Base-by-base conservation (phyloP, 2,888 invertebrate genomes). In the Brachyptera risi region DNA sequence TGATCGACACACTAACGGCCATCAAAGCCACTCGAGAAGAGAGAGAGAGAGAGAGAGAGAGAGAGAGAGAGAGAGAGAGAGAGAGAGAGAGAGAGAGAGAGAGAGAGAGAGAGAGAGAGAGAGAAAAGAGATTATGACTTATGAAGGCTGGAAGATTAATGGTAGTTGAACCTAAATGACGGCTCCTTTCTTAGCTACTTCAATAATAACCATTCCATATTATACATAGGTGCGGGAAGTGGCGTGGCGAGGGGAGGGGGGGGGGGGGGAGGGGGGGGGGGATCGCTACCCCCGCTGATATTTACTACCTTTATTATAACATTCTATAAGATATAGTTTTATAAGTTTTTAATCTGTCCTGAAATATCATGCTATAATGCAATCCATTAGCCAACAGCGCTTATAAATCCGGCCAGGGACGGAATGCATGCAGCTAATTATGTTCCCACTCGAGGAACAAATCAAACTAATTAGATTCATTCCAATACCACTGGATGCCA, bases 1-100 rank as follows among this genome's bases (percentile, higher is more conserved):
- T 47, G 24, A 47, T 47, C 24, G 47, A 47, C 21, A 24, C 24
- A 24, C 21, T 24, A 47, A 47, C 9, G 47, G 24, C 24, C 24
- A 21, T 47, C 1, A 47, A 47, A 47, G 11, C 24, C 19, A 47
- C 9, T 47, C 24, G 47, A 47, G 47, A 24, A 40, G 47, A 58
- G 40, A 54, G 35, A n/a, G 60, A 60, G 54, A 51, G 58, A 42
- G 63, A 49, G 60, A 51, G 59, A 58, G 64, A 60, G 63, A 65
- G 60, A 63, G 57, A 62, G 56, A n/a, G 58, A 62, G n/a, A 19
- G 51, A 15, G 21, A 3, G 51, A 59, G 59, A 56, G 19, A 11
- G 31, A 23, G 42, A 58, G 37, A 56, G 37, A 65, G 62, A 63
- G 63, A 62, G 54, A 64, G 65, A 65, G 50, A 51, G 27, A 65